phyloP scores from a whole-genome alignment of 2,113 vertebrate genomes.

The Orycteropus afer region DNA sequence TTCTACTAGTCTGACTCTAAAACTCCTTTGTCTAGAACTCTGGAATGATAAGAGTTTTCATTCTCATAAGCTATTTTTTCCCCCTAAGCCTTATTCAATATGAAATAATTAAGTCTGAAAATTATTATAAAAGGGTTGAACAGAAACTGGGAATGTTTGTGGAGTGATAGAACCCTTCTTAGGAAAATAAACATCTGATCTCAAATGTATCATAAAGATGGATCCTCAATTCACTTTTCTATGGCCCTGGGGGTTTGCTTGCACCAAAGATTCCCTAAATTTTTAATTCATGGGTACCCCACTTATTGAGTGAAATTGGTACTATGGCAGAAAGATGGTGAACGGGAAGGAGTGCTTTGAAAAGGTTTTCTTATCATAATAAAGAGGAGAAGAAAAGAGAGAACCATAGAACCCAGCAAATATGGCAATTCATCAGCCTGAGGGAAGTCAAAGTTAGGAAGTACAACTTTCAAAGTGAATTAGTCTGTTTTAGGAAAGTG shows the following conservation, averaged over 20 bases:
- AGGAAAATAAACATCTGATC: neutral
- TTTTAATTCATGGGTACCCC: neutral
- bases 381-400: neutral
- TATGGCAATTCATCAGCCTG: neutral
- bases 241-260: fast-evolving
- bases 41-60: slow-evolving; percentile 40
- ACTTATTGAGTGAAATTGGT: neutral
- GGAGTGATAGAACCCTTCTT: neutral
- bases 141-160: neutral
- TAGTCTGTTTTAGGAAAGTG: neutral
- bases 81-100: neutral
- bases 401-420: neutral
- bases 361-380: neutral
- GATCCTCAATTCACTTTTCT: neutral
- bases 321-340: neutral
- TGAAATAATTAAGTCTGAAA: neutral
- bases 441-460: neutral
- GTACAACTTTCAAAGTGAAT: neutral
- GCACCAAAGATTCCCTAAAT: neutral
- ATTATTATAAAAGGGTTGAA: slow-evolving; percentile 8
- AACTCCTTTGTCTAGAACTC: slow-evolving; percentile 51
- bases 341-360: neutral
- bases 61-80: neutral
- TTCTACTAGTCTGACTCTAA: slow-evolving; percentile 25
- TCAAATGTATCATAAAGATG: neutral